Percentiles rank a stretch among this genome's conserved stretches.
These are phyloP conservation scores for Drosophila mettleri DNA, from an alignment of 2,888 invertebrate genomes.

Conservation along the genomic window DNA sequence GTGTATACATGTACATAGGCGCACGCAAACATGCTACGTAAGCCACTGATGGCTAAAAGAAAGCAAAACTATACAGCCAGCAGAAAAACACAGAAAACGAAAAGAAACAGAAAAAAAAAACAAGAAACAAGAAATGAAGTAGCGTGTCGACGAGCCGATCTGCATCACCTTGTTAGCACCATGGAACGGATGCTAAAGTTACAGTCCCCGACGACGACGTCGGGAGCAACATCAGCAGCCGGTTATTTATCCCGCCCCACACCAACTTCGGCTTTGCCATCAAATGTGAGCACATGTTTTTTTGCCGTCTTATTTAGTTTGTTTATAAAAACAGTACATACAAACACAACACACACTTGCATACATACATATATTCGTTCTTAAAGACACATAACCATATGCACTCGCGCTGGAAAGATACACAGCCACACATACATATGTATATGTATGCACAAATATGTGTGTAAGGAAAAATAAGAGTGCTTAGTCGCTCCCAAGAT, in stretches of 20 bases:
- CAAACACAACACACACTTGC: constrained; percentile 8
- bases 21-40: constrained; percentile 8
- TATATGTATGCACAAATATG: not conserved
- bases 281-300: constrained; percentile 41
- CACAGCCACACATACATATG: not conserved
- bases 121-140: constrained; percentile 64
- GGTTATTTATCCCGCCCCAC: constrained; percentile 63
- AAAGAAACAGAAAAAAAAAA: not conserved
- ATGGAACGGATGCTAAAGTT: constrained; percentile 59
- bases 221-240: constrained; percentile 48
- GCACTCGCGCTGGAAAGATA: no score
- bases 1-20: not conserved
- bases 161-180: constrained; percentile 78
- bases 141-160: constrained; percentile 75
- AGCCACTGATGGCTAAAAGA: constrained; percentile 50
- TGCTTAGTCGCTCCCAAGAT: not conserved
- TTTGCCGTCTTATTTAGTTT: constrained; percentile 41
- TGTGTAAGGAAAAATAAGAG: not conserved
- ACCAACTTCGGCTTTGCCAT: constrained; percentile 32
- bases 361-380: not conserved
- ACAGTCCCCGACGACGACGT: constrained; percentile 39
- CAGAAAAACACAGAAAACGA: constrained; percentile 41
- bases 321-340: constrained; percentile 42
- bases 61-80: constrained; percentile 54
- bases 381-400: not conserved